Evolutionary conservation across 2,888 invertebrate genomes (phyloP).

Genomic region (Limnephilus auricula): DNA sequence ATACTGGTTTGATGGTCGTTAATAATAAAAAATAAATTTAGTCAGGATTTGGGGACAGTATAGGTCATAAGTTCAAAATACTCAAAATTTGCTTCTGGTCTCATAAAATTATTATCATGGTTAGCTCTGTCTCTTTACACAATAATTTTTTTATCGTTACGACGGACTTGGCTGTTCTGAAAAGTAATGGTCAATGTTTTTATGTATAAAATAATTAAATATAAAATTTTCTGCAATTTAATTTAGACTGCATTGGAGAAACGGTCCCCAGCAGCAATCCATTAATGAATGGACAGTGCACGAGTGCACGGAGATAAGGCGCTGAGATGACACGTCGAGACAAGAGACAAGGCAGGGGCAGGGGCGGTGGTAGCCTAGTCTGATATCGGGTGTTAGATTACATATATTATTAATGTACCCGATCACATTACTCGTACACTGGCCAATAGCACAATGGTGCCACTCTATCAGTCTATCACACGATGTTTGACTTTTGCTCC

Average conservation of each 20-base stretch:
- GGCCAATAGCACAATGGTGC: background rate
- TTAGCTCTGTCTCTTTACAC: no score
- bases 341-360: background rate
- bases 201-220: no score
- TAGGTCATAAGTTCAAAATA: no score
- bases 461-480: background rate
- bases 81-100: no score
- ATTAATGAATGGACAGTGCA: conserved; percentile 16
- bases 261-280: background rate
- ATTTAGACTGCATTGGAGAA: background rate
- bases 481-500: background rate
- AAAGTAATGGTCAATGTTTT: no score
- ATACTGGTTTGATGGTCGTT: no score
- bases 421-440: background rate
- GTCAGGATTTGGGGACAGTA: no score
- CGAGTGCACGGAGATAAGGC: background rate
- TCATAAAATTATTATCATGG: no score
- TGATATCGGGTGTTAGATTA: background rate
- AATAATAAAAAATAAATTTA: no score
- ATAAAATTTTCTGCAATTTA: no score
- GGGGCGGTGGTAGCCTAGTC: background rate
- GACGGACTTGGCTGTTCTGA: no score
- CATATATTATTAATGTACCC: background rate
- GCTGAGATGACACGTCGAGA: background rate
- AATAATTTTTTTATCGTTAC: no score